These are phyloP conservation scores for Palythoa caribaeorum DNA, from an alignment of 92 coral and sea anemone genomes.

Conservation along the genomic window DNA sequence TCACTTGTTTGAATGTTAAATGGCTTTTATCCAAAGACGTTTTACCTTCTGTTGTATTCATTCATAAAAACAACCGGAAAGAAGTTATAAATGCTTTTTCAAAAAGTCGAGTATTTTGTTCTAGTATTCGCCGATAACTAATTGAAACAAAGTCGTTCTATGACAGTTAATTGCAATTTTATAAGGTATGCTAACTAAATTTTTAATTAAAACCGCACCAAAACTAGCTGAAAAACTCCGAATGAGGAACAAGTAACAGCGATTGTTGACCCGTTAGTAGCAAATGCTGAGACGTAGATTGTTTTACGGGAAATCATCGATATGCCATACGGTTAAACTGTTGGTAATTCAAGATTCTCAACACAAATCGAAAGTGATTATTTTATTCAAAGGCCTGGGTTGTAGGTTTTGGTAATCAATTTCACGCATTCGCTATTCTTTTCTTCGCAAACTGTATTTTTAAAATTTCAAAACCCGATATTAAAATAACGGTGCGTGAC, in stretches of 20 bases:
- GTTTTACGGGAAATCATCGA: not conserved
- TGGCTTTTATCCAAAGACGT: constrained; percentile 17
- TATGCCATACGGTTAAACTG: not conserved
- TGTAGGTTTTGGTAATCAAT: too few species aligned
- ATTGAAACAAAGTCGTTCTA: not conserved
- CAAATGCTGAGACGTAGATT: not conserved
- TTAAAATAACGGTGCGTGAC: not conserved
- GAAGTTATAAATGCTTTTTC: not conserved
- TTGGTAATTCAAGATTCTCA: not conserved
- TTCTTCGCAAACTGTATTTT: not conserved
- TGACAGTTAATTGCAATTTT: constrained; percentile 12
- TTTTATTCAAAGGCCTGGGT: not conserved
- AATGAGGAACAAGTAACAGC: not conserved
- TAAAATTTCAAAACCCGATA: not conserved
- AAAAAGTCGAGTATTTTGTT: not conserved
- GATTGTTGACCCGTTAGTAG: constrained; percentile 34
- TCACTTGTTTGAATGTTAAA: constrained; percentile 2
- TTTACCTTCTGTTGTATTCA: constrained; percentile 13
- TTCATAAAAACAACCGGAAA: constrained; percentile 1
- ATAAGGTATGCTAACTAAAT: not conserved
- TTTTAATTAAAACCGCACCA: not conserved
- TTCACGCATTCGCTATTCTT: not conserved
- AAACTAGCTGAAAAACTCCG: not conserved
- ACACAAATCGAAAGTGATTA: not conserved
- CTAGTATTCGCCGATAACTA: not conserved